These are phyloP conservation scores for Sphaeramia orbicularis DNA, from an alignment of 2,797 vertebrate genomes.

Conservation along the genomic window DNA sequence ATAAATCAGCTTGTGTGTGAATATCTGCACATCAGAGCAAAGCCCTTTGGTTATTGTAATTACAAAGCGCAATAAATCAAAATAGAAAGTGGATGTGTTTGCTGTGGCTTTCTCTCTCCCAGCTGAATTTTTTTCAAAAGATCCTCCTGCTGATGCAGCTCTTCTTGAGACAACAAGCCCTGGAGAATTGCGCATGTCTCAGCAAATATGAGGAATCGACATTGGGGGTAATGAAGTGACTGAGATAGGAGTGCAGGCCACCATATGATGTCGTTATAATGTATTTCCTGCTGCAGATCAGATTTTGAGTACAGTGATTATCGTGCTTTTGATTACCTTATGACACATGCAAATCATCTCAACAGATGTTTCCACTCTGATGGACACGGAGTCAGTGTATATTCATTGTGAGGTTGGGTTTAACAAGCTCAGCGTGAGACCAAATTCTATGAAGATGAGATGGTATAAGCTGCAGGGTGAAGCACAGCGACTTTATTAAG, in stretches of 20 bases:
- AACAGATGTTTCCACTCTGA: conserved; percentile 44
- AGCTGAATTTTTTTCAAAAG: conserved; percentile 46
- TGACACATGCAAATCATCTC: conserved; percentile 52
- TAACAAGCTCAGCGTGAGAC: conserved; percentile 8
- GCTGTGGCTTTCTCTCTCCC: conserved; percentile 52
- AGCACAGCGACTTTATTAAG: conserved; percentile 30
- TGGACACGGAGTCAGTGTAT: conserved; percentile 25
- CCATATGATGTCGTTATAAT: conserved; percentile 62
- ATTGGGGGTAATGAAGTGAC: conserved; percentile 80
- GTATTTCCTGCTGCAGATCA: conserved; percentile 53
- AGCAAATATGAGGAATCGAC: conserved; percentile 78
- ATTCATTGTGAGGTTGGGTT: conserved; percentile 13
- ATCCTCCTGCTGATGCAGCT: conserved; percentile 74
- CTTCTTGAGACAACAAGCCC: conserved; percentile 75
- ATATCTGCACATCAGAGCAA: conserved; percentile 68
- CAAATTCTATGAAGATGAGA: conserved; percentile 11
- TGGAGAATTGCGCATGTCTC: conserved; percentile 73
- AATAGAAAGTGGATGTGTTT: conserved; percentile 66
- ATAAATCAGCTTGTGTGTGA: conserved; percentile 71
- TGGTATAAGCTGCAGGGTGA: conserved; percentile 18
- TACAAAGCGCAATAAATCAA: conserved; percentile 79
- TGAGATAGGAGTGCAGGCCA: conserved; percentile 59
- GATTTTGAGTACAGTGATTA: conserved; percentile 65
- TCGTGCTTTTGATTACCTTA: conserved; percentile 62
- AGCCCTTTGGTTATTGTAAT: conserved; percentile 76